Evolutionary conservation across 2,888 invertebrate species (phyloP).

Genomic region (Eilema griseolum): DNA sequence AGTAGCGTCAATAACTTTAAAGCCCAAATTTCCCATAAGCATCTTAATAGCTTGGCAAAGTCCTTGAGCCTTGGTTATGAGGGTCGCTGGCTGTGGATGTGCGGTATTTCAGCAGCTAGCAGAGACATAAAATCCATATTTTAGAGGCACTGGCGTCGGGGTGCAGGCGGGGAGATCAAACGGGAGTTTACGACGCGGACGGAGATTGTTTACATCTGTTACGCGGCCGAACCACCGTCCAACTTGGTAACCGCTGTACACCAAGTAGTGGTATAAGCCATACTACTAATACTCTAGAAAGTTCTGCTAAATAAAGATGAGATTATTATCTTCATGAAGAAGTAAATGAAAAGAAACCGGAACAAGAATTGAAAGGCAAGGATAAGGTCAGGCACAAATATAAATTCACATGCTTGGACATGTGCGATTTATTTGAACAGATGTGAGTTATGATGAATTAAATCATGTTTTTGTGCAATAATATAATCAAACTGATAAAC

Average conservation of each 20-base stretch:
- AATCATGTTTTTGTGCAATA: neutral
- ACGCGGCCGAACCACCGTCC: slow-evolving; percentile 76
- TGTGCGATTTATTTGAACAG: neutral
- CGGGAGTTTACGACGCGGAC: slow-evolving; percentile 83
- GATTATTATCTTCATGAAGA: neutral
- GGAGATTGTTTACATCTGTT: slow-evolving; percentile 87
- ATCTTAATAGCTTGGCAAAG: slow-evolving; percentile 41
- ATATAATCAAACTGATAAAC: neutral
- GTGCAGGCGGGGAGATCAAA: slow-evolving; percentile 80
- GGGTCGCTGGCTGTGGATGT: slow-evolving; percentile 75
- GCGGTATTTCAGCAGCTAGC: slow-evolving; percentile 82
- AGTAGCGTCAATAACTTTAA: slow-evolving; percentile 42
- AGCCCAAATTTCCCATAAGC: slow-evolving; percentile 43
- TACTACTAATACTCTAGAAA: slow-evolving; percentile 45
- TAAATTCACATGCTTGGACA: neutral
- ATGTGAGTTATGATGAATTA: neutral
- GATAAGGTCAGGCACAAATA: neutral
- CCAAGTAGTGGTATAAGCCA: slow-evolving; percentile 62
- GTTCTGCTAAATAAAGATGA: slow-evolving; percentile 23
- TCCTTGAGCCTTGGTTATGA: slow-evolving; percentile 67
- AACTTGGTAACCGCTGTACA: slow-evolving; percentile 82
- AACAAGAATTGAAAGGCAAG: neutral
- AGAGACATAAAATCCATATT: slow-evolving; percentile 85
- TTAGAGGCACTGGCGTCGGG: slow-evolving; percentile 75
- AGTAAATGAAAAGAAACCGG: neutral